phyloP scores from a whole-genome alignment of 2,113 vertebrate genomes.

The Thamnaconus septentrionalis region DNA sequence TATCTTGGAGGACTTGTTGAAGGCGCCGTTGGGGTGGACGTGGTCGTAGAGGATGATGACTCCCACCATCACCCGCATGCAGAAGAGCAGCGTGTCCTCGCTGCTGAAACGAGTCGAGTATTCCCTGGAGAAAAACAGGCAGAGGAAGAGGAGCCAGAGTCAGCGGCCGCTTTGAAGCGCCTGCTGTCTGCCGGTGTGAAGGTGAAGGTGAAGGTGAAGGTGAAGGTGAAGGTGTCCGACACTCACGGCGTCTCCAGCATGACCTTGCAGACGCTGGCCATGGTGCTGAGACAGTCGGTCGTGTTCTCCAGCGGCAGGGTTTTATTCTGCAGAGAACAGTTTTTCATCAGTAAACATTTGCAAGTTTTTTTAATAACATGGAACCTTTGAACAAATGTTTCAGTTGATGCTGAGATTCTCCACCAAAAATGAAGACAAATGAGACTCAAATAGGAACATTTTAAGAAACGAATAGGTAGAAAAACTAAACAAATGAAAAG shows the following conservation, averaged over 20 bases:
- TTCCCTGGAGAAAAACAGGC: slow-evolving; percentile 74
- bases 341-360: neutral
- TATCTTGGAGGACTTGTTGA: slow-evolving; percentile 97
- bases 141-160: neutral
- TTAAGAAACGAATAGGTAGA: neutral
- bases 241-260: slow-evolving; percentile 99
- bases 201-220: slow-evolving; percentile 1
- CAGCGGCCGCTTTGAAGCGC: neutral
- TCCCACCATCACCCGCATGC: slow-evolving; percentile 98
- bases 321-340: slow-evolving; percentile 82
- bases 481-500: neutral
- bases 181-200: neutral
- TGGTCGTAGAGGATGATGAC: slow-evolving; percentile 98
- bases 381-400: too few relatives aligned
- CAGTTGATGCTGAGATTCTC: neutral
- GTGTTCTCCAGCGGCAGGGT: slow-evolving; percentile 97
- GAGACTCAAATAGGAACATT: too few relatives aligned
- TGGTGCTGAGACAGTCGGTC: slow-evolving; percentile 97
- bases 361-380: too few relatives aligned
- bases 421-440: neutral
- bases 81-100: slow-evolving; percentile 94
- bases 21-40: slow-evolving; percentile 95
- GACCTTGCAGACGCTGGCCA: slow-evolving; percentile 98
- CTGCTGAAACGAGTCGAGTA: slow-evolving; percentile 95
- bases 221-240: neutral